A percentile compares a stretch with the other conserved stretches of the same genome.
Conservation (phyloP, 2,797 vertebrate species). For the Syndactyla subalaris region DNA sequence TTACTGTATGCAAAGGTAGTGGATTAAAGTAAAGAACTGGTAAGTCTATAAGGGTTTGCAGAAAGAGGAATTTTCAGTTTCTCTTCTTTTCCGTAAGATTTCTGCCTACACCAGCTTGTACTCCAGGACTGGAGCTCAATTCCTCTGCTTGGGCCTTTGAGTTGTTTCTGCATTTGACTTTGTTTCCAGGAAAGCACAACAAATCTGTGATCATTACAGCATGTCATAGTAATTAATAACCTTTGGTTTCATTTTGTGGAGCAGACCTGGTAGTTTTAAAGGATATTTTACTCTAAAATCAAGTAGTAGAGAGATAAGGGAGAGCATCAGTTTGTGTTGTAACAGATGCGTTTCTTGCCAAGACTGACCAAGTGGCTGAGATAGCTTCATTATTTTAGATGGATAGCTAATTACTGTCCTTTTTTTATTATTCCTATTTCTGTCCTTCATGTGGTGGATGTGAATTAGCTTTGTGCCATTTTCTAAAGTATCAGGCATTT, state of each 20-base stretch:
- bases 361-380: slow-evolving; percentile 56
- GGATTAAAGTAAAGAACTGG: background rate
- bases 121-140: background rate
- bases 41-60: background rate
- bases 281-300: slow-evolving; percentile 52
- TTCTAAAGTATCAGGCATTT: slow-evolving; percentile 78
- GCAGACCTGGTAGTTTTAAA: slow-evolving; percentile 34
- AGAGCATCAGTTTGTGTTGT: background rate
- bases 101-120: background rate
- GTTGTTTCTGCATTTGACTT: background rate
- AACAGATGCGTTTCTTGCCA: slow-evolving; percentile 20
- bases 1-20: background rate
- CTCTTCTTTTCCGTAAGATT: background rate
- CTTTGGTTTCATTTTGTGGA: slow-evolving; percentile 21
- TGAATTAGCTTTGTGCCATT: slow-evolving; percentile 74
- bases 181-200: slow-evolving; percentile 1
- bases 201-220: slow-evolving; percentile 22
- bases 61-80: background rate
- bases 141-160: background rate
- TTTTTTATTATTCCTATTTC: slow-evolving; percentile 67
- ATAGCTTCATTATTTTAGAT: slow-evolving; percentile 56
- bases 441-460: slow-evolving; percentile 53
- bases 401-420: slow-evolving; percentile 59
- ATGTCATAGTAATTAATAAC: slow-evolving; percentile 43
- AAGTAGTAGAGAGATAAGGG: background rate